Evolutionary conservation across 1,140 invertebrate genomes (phyloP), one percentile per base, ranked within the genome.

Genomic region (Eufriesea mexicana): DNA sequence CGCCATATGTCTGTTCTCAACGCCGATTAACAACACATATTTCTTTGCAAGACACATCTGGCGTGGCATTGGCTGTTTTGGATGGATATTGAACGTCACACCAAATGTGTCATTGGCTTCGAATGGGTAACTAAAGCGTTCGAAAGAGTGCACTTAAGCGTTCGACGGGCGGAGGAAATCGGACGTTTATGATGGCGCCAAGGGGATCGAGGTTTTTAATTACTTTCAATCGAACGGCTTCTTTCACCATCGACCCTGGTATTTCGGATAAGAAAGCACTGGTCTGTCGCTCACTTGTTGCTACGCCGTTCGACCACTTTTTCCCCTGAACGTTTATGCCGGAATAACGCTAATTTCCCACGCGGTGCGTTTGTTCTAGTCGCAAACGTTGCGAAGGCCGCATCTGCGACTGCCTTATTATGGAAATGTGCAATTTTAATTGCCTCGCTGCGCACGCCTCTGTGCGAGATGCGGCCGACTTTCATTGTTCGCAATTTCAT

Each of bases 201-300:
- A 64, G 62, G 28, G 16, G 18, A 5, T 10, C 20, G 51, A 9
- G 12, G 35, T 49, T 77, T 59, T 55, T 72, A 73, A 86, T 77
- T 67, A 61, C 20, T 68, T 73, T 23, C 47, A 54, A 72, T 59
- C 47, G 47, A 55, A 62, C 59, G 20, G 42, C 20, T 12, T 61
- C 57, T 35, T 42, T 66, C 57, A 25, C 51, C 49, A 70, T 79
- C 55, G 81, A 49, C 16, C 49, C 28, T 54, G 73, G 20, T 25
- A n/a, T 55, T 77, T 57, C 35, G 35, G 51, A 51, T 25, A 49
- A 61, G 49, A 67, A 83, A 61, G 54, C 54, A 78, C 68, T 25
- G 35, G 54, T n/a, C 1, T 55, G 8, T 5, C 35, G 47, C 9
- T 86, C 79, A 73, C 85, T 83, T 83, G 84, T 86, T 86, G 84